These are phyloP conservation scores for Danio aesculapii DNA, from an alignment of 2,797 vertebrate genomes.

Conservation along the genomic window DNA sequence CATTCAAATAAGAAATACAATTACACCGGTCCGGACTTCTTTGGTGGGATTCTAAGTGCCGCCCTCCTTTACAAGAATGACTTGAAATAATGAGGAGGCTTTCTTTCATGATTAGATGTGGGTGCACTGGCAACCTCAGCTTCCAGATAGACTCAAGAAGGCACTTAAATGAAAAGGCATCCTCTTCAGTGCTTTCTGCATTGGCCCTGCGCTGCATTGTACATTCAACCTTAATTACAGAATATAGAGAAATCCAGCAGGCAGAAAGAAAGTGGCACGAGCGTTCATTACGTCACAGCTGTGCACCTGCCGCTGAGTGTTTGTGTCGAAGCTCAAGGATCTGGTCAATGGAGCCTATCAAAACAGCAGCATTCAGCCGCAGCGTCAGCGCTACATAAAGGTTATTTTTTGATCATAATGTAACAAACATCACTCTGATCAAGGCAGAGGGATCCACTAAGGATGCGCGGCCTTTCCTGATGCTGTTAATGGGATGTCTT, in stretches of 20 bases:
- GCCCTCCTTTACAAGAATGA: slow-evolving; percentile 67
- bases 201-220: slow-evolving; percentile 55
- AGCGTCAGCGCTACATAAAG: slow-evolving; percentile 46
- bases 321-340: slow-evolving; percentile 62
- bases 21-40: slow-evolving; percentile 70
- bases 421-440: slow-evolving; percentile 48
- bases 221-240: slow-evolving; percentile 74
- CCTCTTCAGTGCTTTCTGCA: slow-evolving; percentile 67
- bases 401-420: slow-evolving; percentile 56
- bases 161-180: slow-evolving; percentile 64
- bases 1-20: slow-evolving; percentile 83
- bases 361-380: slow-evolving; percentile 58
- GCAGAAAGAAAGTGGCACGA: slow-evolving; percentile 52
- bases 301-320: slow-evolving; percentile 63
- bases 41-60: slow-evolving; percentile 62
- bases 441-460: slow-evolving; percentile 33
- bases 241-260: slow-evolving; percentile 53
- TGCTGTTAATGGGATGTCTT: slow-evolving; percentile 9
- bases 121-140: slow-evolving; percentile 59
- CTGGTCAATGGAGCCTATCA: slow-evolving; percentile 63
- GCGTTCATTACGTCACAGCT: slow-evolving; percentile 38
- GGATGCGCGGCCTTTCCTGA: neutral
- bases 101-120: slow-evolving; percentile 62
- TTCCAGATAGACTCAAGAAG: slow-evolving; percentile 59
- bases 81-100: slow-evolving; percentile 73